These are phyloP conservation scores for Cuniculus paca DNA, from an alignment of 2,797 vertebrate genomes.

Conservation along the genomic window DNA sequence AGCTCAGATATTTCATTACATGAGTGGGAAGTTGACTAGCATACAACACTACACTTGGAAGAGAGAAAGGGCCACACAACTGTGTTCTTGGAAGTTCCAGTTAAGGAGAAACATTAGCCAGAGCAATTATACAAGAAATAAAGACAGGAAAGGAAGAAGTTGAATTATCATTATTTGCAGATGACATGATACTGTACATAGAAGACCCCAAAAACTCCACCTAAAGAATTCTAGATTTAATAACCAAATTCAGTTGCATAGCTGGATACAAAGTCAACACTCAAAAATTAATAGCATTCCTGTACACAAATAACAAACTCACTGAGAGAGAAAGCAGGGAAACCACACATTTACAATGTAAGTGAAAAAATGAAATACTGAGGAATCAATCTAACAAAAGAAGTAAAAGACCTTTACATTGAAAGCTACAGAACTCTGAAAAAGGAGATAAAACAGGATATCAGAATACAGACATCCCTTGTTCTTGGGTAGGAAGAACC, in stretches of 20 bases:
- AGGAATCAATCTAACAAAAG: background rate
- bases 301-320: background rate
- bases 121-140: background rate
- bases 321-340: background rate
- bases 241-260: background rate
- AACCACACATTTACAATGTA: background rate
- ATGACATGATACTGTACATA: background rate
- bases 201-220: background rate
- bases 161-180: background rate
- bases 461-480: no score
- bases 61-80: background rate
- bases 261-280: background rate
- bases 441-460: no score
- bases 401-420: no score
- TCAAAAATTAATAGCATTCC: background rate
- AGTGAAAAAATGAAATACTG: background rate
- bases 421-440: no score
- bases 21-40: background rate
- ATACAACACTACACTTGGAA: background rate
- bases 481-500: no score
- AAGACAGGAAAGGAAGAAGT: background rate
- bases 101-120: constrained; percentile 30
- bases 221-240: background rate
- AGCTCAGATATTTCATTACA: background rate
- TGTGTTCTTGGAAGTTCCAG: background rate